phyloP scores from a whole-genome alignment of 2,888 invertebrate genomes.

The Scaeva pyrastri region DNA sequence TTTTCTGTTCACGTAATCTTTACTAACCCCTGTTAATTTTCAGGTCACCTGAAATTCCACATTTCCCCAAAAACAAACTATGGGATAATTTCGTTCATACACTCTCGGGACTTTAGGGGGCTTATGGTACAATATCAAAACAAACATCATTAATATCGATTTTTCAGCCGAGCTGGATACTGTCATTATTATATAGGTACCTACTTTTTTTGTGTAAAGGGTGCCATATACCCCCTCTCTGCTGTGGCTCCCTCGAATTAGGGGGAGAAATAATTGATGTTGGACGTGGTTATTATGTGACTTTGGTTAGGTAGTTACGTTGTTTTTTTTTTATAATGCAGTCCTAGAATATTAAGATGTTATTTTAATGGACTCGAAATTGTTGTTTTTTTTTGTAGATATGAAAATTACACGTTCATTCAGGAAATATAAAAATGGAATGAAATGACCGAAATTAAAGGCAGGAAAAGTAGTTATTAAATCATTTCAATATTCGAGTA shows the following conservation, averaged over 20 bases:
- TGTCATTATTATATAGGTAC: too few species aligned
- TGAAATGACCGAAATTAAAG: not conserved
- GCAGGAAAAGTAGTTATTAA: not conserved
- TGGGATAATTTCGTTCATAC: not conserved
- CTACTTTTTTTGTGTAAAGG: too few species aligned
- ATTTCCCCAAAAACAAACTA: not conserved
- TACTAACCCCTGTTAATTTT: not conserved
- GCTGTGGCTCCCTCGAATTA: not conserved
- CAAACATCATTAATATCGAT: constrained; percentile 1
- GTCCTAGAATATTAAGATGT: constrained; percentile 13
- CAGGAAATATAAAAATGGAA: constrained; percentile 12
- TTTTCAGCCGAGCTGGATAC: not conserved
- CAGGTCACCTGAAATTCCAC: not conserved
- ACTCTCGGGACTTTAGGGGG: not conserved
- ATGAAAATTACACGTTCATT: not conserved
- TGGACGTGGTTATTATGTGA: not conserved
- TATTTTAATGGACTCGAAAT: constrained; percentile 16
- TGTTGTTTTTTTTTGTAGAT: not conserved
- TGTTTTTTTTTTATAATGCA: too few species aligned
- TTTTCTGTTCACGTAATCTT: not conserved
- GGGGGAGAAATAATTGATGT: constrained; percentile 12
- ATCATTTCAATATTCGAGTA: not conserved
- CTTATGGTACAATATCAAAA: not conserved
- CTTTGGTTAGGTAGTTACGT: not conserved
- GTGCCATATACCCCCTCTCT: not conserved